Evolutionary conservation across 2,888 invertebrate species (phyloP).

Genomic region (Dilophus febrilis): DNA sequence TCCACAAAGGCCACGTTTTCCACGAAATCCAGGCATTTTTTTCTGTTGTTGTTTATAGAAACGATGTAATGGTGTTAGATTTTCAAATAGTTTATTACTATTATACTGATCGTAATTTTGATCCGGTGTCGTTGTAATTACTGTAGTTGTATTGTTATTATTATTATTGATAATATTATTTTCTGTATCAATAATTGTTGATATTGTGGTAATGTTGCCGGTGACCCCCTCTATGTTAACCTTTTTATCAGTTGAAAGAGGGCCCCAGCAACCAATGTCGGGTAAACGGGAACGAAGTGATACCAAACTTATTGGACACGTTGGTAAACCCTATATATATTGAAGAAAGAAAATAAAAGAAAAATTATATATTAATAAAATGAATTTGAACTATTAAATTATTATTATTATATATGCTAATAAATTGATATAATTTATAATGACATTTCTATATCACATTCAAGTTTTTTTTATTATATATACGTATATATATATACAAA

Average conservation of each 20-base stretch:
- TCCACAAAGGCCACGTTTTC: slow-evolving; percentile 54
- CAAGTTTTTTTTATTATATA: too few relatives aligned
- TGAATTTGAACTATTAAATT: too few relatives aligned
- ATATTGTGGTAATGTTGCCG: slow-evolving; percentile 11
- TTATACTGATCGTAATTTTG: slow-evolving; percentile 16
- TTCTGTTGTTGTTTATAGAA: slow-evolving; percentile 30
- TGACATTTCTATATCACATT: too few relatives aligned
- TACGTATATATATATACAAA: too few relatives aligned
- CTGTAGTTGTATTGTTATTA: slow-evolving; percentile 5
- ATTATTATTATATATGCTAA: too few relatives aligned
- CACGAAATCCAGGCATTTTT: slow-evolving; percentile 45
- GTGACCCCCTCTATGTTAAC: slow-evolving; percentile 6
- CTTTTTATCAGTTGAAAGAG: slow-evolving; percentile 14
- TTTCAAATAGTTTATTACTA: slow-evolving; percentile 1
- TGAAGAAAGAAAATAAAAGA: slow-evolving; percentile 11
- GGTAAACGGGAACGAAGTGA: slow-evolving; percentile 50
- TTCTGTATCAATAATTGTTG: too few relatives aligned
- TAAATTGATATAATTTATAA: too few relatives aligned
- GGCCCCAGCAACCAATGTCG: slow-evolving; percentile 32
- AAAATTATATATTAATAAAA: too few relatives aligned
- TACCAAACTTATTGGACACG: slow-evolving; percentile 43
- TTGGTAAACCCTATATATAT: slow-evolving; percentile 46
- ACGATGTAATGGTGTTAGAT: slow-evolving; percentile 25
- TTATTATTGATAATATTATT: too few relatives aligned
- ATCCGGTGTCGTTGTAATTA: slow-evolving; percentile 5